Conservation (phyloP, 2,888 invertebrate species). For the Leucophenga maculata region DNA sequence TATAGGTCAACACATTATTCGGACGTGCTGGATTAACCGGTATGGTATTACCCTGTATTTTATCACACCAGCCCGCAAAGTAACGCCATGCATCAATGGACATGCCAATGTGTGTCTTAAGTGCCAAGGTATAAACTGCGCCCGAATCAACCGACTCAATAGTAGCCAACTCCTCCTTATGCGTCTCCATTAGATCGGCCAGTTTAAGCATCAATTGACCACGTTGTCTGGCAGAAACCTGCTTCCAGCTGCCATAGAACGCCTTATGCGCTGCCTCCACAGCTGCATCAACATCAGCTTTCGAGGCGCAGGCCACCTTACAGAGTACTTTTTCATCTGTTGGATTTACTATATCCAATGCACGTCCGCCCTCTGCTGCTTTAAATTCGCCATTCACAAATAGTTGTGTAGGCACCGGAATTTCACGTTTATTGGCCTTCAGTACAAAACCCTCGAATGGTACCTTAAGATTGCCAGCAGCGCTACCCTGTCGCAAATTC, state of each 20-base stretch:
- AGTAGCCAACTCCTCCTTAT: constrained; percentile 95
- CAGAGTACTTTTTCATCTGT: constrained; percentile 87
- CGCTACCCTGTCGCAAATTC: constrained; percentile 77
- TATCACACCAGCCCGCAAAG: constrained; percentile 97
- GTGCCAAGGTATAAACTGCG: constrained; percentile 95
- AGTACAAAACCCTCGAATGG: constrained; percentile 83
- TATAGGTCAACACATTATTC: constrained; percentile 89
- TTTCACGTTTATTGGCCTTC: constrained; percentile 85
- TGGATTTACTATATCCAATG: constrained; percentile 84
- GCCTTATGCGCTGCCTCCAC: constrained; percentile 90
- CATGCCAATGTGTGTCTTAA: constrained; percentile 98
- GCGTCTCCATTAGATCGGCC: constrained; percentile 94
- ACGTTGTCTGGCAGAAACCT: constrained; percentile 92
- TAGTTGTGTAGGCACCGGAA: constrained; percentile 90
- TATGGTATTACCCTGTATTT: constrained; percentile 92
- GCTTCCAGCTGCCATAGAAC: constrained; percentile 95
- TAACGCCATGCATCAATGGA: constrained; percentile 97
- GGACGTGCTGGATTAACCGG: constrained; percentile 94
- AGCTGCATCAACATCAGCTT: constrained; percentile 88
- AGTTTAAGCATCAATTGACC: constrained; percentile 87
- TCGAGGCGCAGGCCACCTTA: constrained; percentile 81
- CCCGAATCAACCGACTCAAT: constrained; percentile 95
- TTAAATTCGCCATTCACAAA: constrained; percentile 94
- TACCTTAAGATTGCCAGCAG: constrained; percentile 74
- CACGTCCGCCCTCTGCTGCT: constrained; percentile 80